Conservation (phyloP, 2,888 invertebrate species). For the Julus scanicus region DNA sequence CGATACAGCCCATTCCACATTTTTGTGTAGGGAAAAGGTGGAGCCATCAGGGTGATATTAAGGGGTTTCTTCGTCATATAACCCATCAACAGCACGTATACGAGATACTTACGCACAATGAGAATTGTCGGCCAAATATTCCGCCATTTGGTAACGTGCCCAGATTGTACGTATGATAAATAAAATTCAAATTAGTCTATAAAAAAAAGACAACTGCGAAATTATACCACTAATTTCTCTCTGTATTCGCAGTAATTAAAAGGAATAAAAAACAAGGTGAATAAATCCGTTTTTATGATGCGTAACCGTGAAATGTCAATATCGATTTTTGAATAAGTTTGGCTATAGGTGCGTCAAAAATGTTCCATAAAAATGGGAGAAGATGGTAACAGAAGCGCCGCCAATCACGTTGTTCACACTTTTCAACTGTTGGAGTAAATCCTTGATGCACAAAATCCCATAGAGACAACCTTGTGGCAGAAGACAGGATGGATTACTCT, state of each 20-base stretch:
- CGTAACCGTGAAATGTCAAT: no score
- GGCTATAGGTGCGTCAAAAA: background rate
- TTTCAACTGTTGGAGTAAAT: background rate
- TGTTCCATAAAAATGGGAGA: background rate
- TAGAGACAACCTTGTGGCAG: background rate
- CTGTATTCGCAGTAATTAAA: background rate
- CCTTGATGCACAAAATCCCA: background rate
- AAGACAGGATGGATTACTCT: background rate
- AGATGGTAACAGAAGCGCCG: background rate
- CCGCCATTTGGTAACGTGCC: slow-evolving; percentile 1
- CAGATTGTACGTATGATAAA: background rate
- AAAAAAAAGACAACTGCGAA: background rate
- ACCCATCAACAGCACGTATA: background rate
- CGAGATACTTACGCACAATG: slow-evolving; percentile 7
- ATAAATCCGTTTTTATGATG: background rate
- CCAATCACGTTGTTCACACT: background rate
- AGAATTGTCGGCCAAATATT: background rate
- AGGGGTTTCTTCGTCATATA: background rate
- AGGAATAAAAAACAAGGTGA: background rate
- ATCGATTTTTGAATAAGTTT: background rate
- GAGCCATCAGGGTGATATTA: background rate
- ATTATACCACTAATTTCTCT: background rate
- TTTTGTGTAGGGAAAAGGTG: slow-evolving; percentile 16
- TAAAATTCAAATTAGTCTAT: background rate
- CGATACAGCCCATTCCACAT: background rate